Percentiles rank a stretch among this genome's conserved stretches.
Evolutionary conservation across 2,113 vertebrate genomes (phyloP).

Genomic region (Gallinago jamesoni): DNA sequence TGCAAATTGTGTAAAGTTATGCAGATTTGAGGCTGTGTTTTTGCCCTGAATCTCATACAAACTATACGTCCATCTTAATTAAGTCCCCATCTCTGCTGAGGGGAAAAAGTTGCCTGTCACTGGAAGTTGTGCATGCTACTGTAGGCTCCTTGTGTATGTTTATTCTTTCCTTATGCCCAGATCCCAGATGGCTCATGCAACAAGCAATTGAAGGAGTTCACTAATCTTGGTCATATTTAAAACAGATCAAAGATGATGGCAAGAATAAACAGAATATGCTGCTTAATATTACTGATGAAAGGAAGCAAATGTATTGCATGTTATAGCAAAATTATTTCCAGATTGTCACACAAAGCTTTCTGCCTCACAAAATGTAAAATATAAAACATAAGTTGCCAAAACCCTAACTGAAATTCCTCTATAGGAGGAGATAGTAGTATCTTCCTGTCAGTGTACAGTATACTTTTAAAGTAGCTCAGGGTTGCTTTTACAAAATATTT

Average conservation of each 20-base stretch:
- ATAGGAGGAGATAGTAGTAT: background rate
- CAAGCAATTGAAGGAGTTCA: background rate
- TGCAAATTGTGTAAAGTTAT: background rate
- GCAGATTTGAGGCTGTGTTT: background rate
- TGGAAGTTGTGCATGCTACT: background rate
- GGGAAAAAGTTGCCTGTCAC: background rate
- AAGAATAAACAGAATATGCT: background rate
- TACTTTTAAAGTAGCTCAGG: background rate
- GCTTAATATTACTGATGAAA: background rate
- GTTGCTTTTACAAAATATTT: background rate
- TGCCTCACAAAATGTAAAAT: background rate
- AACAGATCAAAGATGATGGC: background rate
- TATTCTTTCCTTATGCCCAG: background rate
- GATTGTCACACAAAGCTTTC: background rate
- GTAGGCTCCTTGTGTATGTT: background rate
- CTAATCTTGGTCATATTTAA: conserved; percentile 5
- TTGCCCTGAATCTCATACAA: background rate
- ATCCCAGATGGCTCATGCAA: background rate
- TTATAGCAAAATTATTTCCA: conserved; percentile 1
- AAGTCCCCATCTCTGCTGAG: background rate
- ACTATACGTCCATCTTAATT: background rate
- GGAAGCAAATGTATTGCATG: background rate
- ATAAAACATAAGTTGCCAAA: background rate
- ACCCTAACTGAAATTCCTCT: background rate
- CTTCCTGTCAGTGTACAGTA: background rate